Base-by-base conservation (phyloP, 2,888 invertebrate species). In the Pediacus dermestoides region DNA sequence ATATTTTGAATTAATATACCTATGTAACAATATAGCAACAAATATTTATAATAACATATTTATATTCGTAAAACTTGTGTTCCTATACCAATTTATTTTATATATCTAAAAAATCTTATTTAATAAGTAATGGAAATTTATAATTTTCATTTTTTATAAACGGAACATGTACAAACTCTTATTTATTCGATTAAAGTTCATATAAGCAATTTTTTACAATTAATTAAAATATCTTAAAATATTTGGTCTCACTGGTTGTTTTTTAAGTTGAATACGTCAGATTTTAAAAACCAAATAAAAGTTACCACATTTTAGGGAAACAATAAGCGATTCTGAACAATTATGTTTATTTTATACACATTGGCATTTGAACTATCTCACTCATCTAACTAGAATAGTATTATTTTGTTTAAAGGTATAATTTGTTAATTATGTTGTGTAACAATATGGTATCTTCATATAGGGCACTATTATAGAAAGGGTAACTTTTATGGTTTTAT, bases 21-120 rank as follows among this genome's bases (percentile, higher is more conserved):
- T 63, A 61, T 63, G 39, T 61, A 63, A 63, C 63, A 63, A 64
- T 64, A 60, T 64, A 62, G 64, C 63, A 64, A 66, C 64, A 64
- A 63, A 64, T 63, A 55, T 60, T 52, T 52, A 23, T 51, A 51
- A 57, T 52, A 57, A 57, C 58, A 52, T 55, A 56, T 53, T 51
- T 46, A 46, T 39, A 48, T 55, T 50, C 50, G 46, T 44, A 48
- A 53, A 48, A 56, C 56, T 48, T 52, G 51, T 49, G 50, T 49
- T 38, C 48, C 46, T 50, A 42, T 49, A 45, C 44, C 46, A 46
- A 46, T 45, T 53, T n/a, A n/a, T n/a, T n/a, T n/a, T n/a, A n/a
- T n/a, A n/a, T n/a, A n/a, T n/a, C 46, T 50, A 55, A 50, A 56
- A 52, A 49, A 38, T 44, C 42, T 38, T 34, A 39, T 52, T 36